Percentiles rank a stretch among this genome's conserved stretches.
phyloP scores from a whole-genome alignment of 53 echinoderm and acorn worm species.

The Patiria pectinifera region DNA sequence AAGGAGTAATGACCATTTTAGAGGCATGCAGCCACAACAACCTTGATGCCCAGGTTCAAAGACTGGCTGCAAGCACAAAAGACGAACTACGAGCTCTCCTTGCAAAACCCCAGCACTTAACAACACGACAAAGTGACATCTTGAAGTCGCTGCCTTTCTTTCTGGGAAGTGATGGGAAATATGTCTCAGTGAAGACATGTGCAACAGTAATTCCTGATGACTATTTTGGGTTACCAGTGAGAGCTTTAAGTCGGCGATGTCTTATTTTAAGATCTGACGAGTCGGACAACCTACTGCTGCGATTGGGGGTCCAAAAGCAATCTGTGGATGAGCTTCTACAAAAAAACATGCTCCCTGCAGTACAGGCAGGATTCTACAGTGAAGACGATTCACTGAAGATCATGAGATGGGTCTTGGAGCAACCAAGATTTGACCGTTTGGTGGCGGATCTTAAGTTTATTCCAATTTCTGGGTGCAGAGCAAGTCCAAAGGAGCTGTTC shows the following conservation, averaged over 20 bases:
- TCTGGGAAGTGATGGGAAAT: background rate
- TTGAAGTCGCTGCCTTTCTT: constrained; percentile 35
- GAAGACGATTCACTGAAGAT: background rate
- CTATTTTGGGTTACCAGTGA: constrained; percentile 46
- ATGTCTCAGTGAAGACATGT: background rate
- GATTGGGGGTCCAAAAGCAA: constrained; percentile 2
- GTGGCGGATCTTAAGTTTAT: background rate
- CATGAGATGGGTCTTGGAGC: constrained; percentile 59
- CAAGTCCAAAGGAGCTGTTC: constrained; percentile 64
- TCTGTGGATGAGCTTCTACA: constrained; percentile 24
- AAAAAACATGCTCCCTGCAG: constrained; percentile 44
- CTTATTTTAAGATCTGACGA: background rate
- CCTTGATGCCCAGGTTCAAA: background rate
- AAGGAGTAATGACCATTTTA: too few relatives aligned
- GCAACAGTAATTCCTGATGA: constrained; percentile 7
- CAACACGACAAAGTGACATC: background rate
- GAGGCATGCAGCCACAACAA: background rate
- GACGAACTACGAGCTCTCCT: constrained; percentile 20
- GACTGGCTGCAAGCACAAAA: too few relatives aligned
- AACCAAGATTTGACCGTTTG: constrained; percentile 16
- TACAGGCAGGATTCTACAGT: constrained; percentile 33
- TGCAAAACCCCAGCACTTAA: background rate
- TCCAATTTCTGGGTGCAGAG: too few relatives aligned
- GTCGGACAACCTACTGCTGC: constrained; percentile 10
- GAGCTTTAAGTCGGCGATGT: constrained; percentile 18